Evolutionary conservation across 2,888 invertebrate species (phyloP).

Genomic region (Syritta pipiens): DNA sequence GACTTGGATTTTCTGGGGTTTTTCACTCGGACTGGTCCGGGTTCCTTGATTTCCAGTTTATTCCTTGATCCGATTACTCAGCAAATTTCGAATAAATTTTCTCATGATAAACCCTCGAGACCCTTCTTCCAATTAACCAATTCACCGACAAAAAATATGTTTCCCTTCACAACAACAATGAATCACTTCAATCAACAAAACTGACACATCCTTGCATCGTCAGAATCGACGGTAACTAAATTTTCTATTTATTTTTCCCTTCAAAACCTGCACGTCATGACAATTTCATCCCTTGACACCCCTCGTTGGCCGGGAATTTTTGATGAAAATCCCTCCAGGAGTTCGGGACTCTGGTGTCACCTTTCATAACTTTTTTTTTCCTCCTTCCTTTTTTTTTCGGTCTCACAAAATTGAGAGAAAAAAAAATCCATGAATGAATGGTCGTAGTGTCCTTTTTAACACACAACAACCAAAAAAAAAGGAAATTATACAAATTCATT

Average conservation of each 20-base stretch:
- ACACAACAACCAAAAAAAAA: slow-evolving; percentile 45
- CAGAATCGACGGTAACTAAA: not conserved
- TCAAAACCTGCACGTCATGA: not conserved
- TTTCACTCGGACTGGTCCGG: no score
- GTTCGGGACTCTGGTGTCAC: slow-evolving; percentile 46
- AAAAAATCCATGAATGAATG: slow-evolving; percentile 8
- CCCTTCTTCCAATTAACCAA: not conserved
- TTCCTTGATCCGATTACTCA: no score
- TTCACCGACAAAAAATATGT: not conserved
- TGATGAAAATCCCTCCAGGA: slow-evolving; percentile 24
- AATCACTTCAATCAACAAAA: slow-evolving; percentile 23
- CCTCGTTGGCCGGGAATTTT: not conserved
- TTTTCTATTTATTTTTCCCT: not conserved
- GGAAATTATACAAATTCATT: slow-evolving; percentile 51
- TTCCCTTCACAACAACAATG: slow-evolving; percentile 14
- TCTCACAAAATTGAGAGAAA: not conserved
- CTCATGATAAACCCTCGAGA: no score
- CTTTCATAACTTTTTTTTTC: slow-evolving; percentile 47
- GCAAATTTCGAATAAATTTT: no score
- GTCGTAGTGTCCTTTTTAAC: slow-evolving; percentile 17
- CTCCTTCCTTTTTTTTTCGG: not conserved
- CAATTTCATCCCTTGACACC: not conserved
- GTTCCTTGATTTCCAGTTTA: no score
- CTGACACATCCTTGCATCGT: slow-evolving; percentile 10
- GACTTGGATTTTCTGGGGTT: no score